Evolutionary conservation across 2,113 vertebrate genomes (phyloP).

Genomic region (Dasyprocta punctata): DNA sequence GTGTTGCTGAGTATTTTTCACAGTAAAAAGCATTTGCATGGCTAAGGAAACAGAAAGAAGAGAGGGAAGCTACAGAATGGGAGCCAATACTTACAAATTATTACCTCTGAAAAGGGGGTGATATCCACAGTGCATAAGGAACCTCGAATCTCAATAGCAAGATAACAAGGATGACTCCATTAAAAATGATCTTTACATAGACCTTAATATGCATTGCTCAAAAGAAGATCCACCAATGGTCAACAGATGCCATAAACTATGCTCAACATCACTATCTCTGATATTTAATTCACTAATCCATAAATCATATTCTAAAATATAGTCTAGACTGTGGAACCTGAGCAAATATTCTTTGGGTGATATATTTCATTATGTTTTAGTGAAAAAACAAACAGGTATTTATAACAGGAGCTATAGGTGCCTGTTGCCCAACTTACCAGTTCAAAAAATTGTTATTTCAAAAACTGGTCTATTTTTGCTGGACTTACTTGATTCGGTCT

Average conservation of each 20-base stretch:
- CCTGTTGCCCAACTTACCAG: background rate
- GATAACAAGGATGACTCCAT: background rate
- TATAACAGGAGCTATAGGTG: background rate
- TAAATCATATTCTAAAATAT: background rate
- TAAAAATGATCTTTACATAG: background rate
- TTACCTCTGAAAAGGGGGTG: background rate
- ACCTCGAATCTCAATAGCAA: background rate
- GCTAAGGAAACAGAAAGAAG: background rate
- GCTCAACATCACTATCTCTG: background rate
- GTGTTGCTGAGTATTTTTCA: background rate
- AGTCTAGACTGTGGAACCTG: background rate
- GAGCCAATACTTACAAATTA: background rate
- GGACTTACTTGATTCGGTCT: background rate
- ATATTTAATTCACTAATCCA: background rate
- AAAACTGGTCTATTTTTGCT: constrained; percentile 51
- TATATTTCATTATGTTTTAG: background rate
- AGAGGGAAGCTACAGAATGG: background rate
- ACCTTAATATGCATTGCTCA: background rate
- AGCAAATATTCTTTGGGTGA: constrained; percentile 1
- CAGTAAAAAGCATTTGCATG: background rate
- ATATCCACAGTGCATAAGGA: background rate
- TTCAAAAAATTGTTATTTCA: background rate
- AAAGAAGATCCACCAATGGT: background rate
- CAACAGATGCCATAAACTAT: background rate
- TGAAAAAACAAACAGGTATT: background rate